Evolutionary conservation across 37 sponge, comb jelly and placozoan species (phyloP), one percentile per base, ranked within the genome.

Genomic region (Beroe forskalii): DNA sequence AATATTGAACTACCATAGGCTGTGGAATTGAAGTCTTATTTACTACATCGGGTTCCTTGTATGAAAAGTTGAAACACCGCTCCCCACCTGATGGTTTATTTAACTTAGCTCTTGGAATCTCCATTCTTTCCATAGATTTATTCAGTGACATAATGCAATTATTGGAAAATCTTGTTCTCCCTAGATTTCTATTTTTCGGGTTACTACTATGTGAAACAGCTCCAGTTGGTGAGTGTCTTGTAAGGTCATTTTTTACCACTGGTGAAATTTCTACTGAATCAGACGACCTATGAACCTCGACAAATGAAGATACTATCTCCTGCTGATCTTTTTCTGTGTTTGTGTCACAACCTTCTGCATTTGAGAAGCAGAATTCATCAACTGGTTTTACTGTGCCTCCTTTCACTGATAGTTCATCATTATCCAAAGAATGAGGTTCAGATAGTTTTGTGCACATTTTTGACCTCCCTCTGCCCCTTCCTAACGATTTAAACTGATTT

Each of bases 31-130:
- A 17, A 44, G 43, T 48, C 6, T 12, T 48, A 17, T 64, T 22
- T 4, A 14, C 1, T 27, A 43, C 55, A 23, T 25, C 44, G 1
- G 86, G 86, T 44, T 80, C 86, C 27, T 80, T 41, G 40, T 80
- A 80, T 23, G 86, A 44, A 43, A 80, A 80, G 28, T 80, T 80
- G 30, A 80, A 80, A 80, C 86, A 80, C 19, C 48, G 22, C 55
- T 80, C 27, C 1, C 44, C 86, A n/a, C 86, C 86, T 43, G 48
- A 42, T 12, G 86, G 55, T 17, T 37, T 27, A 36, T 69, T 69
- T 36, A 37, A 36, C 17, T 69, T 69, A 17, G 27, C 17, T 32
- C 32, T 31, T 0, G 38, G 27, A 2, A 32, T 2, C 2, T 32
- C 38, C 28, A 32, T 1, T 2, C 32, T 31, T 1, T 14, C 38